Evolutionary conservation across 2,113 vertebrate species (phyloP), one percentile per base, ranked within the genome.

Genomic region (Vanacampus margaritifer): DNA sequence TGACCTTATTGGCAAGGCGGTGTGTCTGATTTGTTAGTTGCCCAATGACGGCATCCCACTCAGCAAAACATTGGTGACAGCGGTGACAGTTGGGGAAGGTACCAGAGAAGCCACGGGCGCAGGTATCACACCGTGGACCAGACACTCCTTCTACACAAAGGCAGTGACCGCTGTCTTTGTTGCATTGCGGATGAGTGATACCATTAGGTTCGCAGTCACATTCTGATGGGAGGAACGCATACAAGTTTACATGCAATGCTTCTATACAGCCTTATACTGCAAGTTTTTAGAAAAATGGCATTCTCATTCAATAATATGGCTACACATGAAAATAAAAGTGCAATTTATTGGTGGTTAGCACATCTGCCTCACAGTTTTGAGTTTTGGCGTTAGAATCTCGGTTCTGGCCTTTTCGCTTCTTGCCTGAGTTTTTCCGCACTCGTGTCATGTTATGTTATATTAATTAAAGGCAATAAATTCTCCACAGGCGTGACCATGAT

Each of bases 1-100:
- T 93, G 62, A 95, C 93, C 79, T 92, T 95, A 69, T 94, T 93
- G 73, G 96, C 89, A 53, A 99, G 92, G 53, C 88, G 91, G 82
- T 95, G 94, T 11, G 96, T 98, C 86, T 88, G 94, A 58, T 95
- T 98, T 73, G 94, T 91, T 79, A 99, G 75, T 77, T 97, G 94
- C 0, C 92, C 75, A 0, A 99, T 78, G 64, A 94, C 83, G 16
- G 84, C 28, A 0, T 98, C 95, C 97, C 97, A 99, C 23, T 96
- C 91, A 0, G 93, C 84, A 0, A 99, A 99, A 88, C 97, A 99
- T 84, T 95, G 91, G 81, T 99, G 97, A 86, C 97, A 99, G 0
- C 92, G 95, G 1, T 73, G 54, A 1, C 97, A 99, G 78, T 94
- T 79, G 0, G 97, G 97, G 76, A 98, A 98, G 43, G 89, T 84